Evolutionary conservation across 1,140 invertebrate species (phyloP), one percentile per base, ranked within the genome.

Genomic region (Monochamus saltuarius): DNA sequence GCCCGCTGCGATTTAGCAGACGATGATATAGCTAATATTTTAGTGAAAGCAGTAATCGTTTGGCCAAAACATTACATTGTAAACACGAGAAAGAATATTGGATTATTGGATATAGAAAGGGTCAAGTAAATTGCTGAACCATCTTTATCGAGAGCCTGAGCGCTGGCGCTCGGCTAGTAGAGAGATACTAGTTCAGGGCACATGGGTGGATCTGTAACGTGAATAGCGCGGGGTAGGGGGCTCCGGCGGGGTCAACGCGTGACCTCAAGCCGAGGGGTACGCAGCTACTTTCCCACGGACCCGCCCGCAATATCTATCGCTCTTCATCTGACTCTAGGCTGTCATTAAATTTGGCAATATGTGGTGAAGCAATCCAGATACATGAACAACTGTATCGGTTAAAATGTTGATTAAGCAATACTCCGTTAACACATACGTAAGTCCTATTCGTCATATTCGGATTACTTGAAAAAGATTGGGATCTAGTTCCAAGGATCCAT

Each of bases 301-400:
- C 71, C 74, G 72, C 74, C 73, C 73, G 74, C 73, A 69, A 75
- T 76, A 76, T 76, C 74, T 75, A 71, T 69, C 74, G 72, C 73
- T 76, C 74, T 74, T 75, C 73, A 76, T 76, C 74, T 72, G 70
- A 68, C 68, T 69, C 72, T 72, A 73, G 74, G 63, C 73, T 75
- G 74, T 76, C 73, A 76, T 76, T 76, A 76, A 75, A 76, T 76
- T 75, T 75, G 73, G 74, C 74, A 76, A 75, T 76, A 71, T 74
- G 65, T 75, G 68, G 68, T 70, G 65, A 71, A 53, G 65, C 66
- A 73, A 70, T 71, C 68, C 65, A 70, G 66, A 73, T 73, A 72
- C 69, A 68, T 70, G 68, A 62, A 68, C 68, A 70, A 70, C 68
- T 72, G 68, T 73, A 71, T 72, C 69, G 67, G 61, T 71, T 71